Conservation (phyloP, 1,140 invertebrate genomes). For the Euborellia annulipes region DNA sequence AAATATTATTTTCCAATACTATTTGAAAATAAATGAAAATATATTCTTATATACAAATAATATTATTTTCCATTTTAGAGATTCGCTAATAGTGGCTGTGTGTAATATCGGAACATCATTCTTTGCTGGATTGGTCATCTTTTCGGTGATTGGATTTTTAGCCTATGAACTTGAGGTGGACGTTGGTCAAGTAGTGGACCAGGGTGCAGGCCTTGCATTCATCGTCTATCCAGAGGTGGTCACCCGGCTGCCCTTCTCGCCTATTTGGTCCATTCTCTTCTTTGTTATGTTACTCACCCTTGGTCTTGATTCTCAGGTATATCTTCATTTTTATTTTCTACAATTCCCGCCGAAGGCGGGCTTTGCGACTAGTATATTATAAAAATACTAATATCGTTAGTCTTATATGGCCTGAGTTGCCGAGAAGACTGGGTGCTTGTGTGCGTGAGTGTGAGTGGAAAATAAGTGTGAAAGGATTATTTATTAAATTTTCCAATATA, state of each 20-base stretch:
- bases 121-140: constrained; percentile 62
- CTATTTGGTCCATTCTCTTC: constrained; percentile 71
- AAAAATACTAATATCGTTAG: too few relatives aligned
- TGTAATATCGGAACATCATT: constrained; percentile 62
- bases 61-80: constrained; percentile 28
- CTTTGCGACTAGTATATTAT: too few relatives aligned
- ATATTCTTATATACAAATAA: too few relatives aligned
- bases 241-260: constrained; percentile 57
- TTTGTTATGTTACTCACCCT: constrained; percentile 69
- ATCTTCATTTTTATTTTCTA: too few relatives aligned
- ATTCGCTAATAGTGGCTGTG: constrained; percentile 57
- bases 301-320: constrained; percentile 59
- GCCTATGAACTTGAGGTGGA: constrained; percentile 53
- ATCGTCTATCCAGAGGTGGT: constrained; percentile 79
- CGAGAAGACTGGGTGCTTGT: too few relatives aligned
- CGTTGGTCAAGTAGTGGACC: constrained; percentile 54
- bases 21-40: too few relatives aligned
- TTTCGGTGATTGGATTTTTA: constrained; percentile 62
- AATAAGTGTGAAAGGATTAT: too few relatives aligned
- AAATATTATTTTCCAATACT: too few relatives aligned
- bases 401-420: too few relatives aligned
- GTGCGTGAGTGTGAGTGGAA: too few relatives aligned
- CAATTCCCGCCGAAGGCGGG: too few relatives aligned
- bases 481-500: too few relatives aligned
- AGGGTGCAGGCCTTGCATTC: constrained; percentile 66